Evolutionary conservation across 2,113 vertebrate genomes (phyloP).

Genomic region (Ameiurus melas): DNA sequence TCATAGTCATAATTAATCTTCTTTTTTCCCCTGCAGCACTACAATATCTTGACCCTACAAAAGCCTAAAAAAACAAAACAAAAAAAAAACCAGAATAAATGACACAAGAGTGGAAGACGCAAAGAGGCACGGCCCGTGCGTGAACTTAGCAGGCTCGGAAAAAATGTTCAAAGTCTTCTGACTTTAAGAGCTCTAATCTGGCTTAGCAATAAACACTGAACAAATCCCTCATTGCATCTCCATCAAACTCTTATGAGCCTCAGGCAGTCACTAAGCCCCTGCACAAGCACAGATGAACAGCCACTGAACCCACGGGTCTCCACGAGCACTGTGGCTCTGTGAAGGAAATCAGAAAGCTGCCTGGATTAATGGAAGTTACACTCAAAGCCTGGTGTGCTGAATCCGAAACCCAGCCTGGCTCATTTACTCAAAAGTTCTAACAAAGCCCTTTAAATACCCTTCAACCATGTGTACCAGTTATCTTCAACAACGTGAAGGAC

Average conservation of each 20-base stretch:
- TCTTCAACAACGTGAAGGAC: background rate
- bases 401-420: background rate
- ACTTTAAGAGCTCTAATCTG: slow-evolving; percentile 42
- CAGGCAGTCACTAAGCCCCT: slow-evolving; percentile 53
- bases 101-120: background rate
- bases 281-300: slow-evolving; percentile 49
- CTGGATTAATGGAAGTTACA: background rate
- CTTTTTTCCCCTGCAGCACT: background rate
- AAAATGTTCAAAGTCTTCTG: slow-evolving; percentile 31
- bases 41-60: background rate
- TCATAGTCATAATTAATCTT: background rate
- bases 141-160: background rate
- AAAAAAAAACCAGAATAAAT: too few relatives aligned
- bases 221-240: slow-evolving; percentile 64
- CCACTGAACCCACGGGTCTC: slow-evolving; percentile 16
- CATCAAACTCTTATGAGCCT: slow-evolving; percentile 62
- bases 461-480: background rate
- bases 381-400: background rate
- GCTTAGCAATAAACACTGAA: slow-evolving; percentile 55
- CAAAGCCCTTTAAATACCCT: background rate
- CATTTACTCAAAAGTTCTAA: background rate
- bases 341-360: slow-evolving; percentile 23
- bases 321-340: slow-evolving; percentile 9
- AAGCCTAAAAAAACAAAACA: background rate
- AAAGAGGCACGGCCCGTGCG: background rate